Conservation (phyloP, 2,113 vertebrate genomes). For the Telmatochromis brichardi region DNA sequence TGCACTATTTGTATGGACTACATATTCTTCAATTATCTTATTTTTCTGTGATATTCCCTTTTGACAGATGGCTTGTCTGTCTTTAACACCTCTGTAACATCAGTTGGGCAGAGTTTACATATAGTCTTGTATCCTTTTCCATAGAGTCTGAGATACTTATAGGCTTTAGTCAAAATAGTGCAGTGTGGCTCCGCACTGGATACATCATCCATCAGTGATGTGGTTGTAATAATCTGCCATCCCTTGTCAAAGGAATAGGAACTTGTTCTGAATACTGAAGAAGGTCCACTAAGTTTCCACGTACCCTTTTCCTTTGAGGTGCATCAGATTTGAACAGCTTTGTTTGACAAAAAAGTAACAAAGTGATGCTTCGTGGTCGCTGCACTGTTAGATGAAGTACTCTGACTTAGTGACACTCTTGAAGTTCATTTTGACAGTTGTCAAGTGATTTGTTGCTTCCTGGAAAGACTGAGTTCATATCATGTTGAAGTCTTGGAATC, state of each 20-base stretch:
- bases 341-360: constrained; percentile 65
- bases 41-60: neutral
- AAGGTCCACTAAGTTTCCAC: constrained; percentile 30
- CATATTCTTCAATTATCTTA: neutral
- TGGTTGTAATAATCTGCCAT: neutral
- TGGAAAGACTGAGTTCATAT: constrained; percentile 54
- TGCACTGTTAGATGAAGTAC: neutral
- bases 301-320: constrained; percentile 66
- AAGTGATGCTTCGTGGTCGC: neutral
- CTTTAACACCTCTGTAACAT: neutral
- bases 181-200: neutral
- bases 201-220: neutral
- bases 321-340: constrained; percentile 71
- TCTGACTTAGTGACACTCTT: neutral
- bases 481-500: neutral
- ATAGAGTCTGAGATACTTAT: neutral
- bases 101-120: neutral
- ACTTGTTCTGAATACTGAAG: neutral
- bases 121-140: neutral
- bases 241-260: neutral
- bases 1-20: neutral
- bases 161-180: neutral
- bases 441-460: constrained; percentile 69
- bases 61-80: neutral
- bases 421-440: constrained; percentile 50